Conservation (phyloP, 2,113 vertebrate genomes). For the Atlantisia rogersi region DNA sequence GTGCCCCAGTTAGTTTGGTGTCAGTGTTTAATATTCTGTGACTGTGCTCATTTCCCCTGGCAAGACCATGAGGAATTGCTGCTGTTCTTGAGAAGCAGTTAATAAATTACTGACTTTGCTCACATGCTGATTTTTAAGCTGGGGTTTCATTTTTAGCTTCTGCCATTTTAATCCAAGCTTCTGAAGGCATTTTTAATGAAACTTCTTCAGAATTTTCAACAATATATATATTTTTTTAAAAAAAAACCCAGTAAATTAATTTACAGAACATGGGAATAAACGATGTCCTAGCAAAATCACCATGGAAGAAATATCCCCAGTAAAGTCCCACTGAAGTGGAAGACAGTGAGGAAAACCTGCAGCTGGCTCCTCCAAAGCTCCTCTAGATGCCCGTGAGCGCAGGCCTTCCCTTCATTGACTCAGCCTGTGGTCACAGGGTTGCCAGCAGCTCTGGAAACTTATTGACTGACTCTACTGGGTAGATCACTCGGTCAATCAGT, state of each 20-base stretch:
- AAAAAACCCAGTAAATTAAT: rapidly evolving
- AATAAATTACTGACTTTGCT: background rate
- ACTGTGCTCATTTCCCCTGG: background rate
- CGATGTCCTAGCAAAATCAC: background rate
- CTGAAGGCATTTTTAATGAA: background rate
- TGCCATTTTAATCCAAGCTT: background rate
- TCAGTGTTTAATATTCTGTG: background rate
- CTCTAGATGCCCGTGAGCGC: rapidly evolving
- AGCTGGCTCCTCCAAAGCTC: background rate
- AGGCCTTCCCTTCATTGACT: background rate
- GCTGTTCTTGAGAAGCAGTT: background rate
- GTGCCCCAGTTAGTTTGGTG: background rate
- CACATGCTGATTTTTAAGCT: background rate
- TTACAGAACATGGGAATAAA: background rate
- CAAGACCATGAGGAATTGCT: background rate
- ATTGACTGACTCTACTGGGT: background rate
- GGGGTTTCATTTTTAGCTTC: background rate
- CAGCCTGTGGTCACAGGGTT: background rate
- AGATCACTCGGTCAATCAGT: background rate
- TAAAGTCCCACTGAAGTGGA: background rate
- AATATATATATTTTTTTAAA: background rate
- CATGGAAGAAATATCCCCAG: background rate
- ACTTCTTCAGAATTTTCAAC: background rate
- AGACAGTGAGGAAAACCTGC: background rate
- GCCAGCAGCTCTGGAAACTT: background rate